These are phyloP conservation scores for Pitta sordida DNA, from an alignment of 2,113 vertebrate genomes.

Conservation along the genomic window DNA sequence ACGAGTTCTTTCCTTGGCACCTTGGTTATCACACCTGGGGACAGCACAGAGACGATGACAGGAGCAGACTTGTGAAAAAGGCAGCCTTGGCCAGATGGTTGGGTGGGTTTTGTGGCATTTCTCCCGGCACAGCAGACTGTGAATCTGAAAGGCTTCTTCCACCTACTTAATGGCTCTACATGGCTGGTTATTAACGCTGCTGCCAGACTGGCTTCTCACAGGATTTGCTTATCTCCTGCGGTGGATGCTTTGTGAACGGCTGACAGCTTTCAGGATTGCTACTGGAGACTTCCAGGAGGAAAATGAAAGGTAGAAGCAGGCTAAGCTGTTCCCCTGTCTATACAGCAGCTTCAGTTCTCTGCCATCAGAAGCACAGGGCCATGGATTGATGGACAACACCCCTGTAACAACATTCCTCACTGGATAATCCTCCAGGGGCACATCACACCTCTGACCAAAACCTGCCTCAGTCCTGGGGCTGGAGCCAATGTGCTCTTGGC, in stretches of 20 bases:
- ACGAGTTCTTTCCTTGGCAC: accelerated
- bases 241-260: not conserved
- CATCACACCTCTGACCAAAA: not conserved
- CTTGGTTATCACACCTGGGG: not conserved
- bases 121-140: not conserved
- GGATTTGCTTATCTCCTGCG: not conserved
- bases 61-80: not conserved
- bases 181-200: not conserved
- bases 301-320: not conserved
- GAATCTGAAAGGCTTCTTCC: not conserved
- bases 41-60: not conserved
- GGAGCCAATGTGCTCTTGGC: not conserved
- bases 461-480: not conserved
- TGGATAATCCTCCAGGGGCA: not conserved
- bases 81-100: not conserved
- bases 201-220: not conserved
- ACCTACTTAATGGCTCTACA: not conserved
- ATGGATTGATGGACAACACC: not conserved
- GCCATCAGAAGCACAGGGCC: not conserved
- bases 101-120: not conserved
- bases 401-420: not conserved
- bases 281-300: not conserved
- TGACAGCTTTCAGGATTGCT: not conserved
- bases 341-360: not conserved
- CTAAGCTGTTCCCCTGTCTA: not conserved